These are phyloP conservation scores for Sebastes minor DNA, from an alignment of 2,797 vertebrate species.

Conservation along the genomic window DNA sequence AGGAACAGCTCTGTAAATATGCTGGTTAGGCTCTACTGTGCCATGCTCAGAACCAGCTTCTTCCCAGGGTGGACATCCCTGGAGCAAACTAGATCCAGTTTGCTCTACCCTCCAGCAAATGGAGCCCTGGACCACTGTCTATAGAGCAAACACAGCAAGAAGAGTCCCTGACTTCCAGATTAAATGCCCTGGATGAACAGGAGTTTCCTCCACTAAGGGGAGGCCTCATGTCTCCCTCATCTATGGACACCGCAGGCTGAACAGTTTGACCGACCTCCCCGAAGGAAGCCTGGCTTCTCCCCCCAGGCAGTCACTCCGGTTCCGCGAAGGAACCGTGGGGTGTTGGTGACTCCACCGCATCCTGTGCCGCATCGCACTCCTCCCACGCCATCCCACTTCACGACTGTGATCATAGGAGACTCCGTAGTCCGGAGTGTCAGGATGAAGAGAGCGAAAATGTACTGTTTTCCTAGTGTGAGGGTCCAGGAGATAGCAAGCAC, in stretches of 20 bases:
- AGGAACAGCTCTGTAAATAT: background rate
- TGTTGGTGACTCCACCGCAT: background rate
- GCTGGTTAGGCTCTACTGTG: background rate
- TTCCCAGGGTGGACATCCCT: background rate
- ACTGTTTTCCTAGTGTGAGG: background rate
- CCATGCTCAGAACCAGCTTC: background rate
- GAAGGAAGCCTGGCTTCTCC: background rate
- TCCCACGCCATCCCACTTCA: background rate
- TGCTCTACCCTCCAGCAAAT: background rate
- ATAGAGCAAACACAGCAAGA: background rate
- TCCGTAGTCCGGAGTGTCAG: background rate
- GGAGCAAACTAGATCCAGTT: background rate
- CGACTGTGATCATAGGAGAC: background rate
- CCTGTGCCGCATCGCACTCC: background rate
- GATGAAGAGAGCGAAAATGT: background rate
- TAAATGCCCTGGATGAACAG: background rate
- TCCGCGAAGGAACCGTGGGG: background rate
- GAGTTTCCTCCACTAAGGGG: background rate
- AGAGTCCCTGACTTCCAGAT: background rate
- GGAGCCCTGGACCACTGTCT: background rate
- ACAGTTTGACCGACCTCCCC: background rate
- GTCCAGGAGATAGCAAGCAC: too few relatives aligned
- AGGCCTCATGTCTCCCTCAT: background rate
- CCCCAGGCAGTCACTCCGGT: too few relatives aligned
- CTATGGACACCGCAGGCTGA: background rate